Base-by-base conservation (phyloP, 2,113 vertebrate genomes). In the Paedocypris sp. region DNA sequence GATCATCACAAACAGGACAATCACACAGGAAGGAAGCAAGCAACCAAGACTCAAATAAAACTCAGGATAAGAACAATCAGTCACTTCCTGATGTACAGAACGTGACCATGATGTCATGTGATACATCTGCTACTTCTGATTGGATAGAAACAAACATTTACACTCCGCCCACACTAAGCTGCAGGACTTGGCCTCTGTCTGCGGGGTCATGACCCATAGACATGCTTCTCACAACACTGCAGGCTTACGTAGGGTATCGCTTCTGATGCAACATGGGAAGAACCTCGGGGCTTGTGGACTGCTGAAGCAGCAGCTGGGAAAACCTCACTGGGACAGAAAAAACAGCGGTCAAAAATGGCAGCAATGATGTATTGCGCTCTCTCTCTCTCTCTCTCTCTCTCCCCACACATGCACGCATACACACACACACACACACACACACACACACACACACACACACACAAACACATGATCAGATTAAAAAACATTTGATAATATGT, bases 251-350 rank as follows among this genome's bases (percentile, higher is more conserved):
- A 68, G 93, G 93, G 71, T 92, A 91, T 77, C 69, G 84, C 60
- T 86, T 91, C 75, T 93, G 89, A 9, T 88, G 90, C 82, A 89
- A 83, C 78, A 91, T 85, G 69, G 93, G 93, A 74, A 97, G 88
- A 73, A 93, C 88, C 75, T 93, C 89, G 7, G 85, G 66, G 60
- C 86, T 82, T 48, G 69, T 82, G 22, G 86, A 68, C 60, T 83
- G 77, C 47, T 89, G 85, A 68, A 93, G 84, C 26, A 97, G 75
- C 71, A 91, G 80, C 77, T 90, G 85, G 57, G 87, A 83, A 77
- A 98, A 91, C 49, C 88, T 83, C 74, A 89, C 93, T 98, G 86
- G n/a, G n/a, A n/a, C n/a, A 29, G 43, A 26, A 13, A 20, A 25
- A 39, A 57, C n/a, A 50, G 23, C 69, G 36, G 32, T 18, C 36